Percentiles rank a stretch among this genome's conserved stretches.
Evolutionary conservation across 2,888 invertebrate genomes (phyloP).

Genomic region (Synanthedon formicaeformis): DNA sequence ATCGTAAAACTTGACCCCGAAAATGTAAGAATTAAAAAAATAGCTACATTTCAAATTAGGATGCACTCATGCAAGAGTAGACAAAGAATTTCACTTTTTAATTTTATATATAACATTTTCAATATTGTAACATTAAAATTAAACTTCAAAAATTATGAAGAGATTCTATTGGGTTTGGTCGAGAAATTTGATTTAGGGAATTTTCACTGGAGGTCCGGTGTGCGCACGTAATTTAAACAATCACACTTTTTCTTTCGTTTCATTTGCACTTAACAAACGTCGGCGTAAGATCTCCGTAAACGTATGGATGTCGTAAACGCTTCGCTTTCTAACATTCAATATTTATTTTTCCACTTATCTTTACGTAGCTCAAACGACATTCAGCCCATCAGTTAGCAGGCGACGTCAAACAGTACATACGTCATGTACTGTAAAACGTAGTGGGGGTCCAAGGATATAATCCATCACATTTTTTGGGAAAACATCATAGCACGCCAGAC

Average conservation of each 20-base stretch:
- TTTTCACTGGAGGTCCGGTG: not conserved
- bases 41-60: constrained; percentile 57
- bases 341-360: constrained; percentile 69
- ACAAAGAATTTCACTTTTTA: constrained; percentile 25
- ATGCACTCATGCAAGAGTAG: constrained; percentile 39
- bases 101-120: constrained; percentile 4
- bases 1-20: constrained; percentile 38
- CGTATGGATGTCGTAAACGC: constrained; percentile 47
- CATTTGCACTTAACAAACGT: constrained; percentile 54
- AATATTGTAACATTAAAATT: not conserved
- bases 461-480: constrained; percentile 58
- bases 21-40: constrained; percentile 40
- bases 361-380: constrained; percentile 32
- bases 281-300: constrained; percentile 25
- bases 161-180: too few species aligned
- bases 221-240: constrained; percentile 55
- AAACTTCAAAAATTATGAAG: too few species aligned
- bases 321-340: constrained; percentile 66
- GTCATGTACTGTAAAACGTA: constrained; percentile 41
- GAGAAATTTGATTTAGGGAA: not conserved
- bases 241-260: constrained; percentile 68
- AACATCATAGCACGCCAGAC: constrained; percentile 57
- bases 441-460: constrained; percentile 64
- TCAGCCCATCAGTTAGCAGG: constrained; percentile 45
- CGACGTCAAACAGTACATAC: constrained; percentile 48